Evolutionary conservation across 2,113 vertebrate genomes (phyloP).

Genomic region (Trochalopteron elliotii): DNA sequence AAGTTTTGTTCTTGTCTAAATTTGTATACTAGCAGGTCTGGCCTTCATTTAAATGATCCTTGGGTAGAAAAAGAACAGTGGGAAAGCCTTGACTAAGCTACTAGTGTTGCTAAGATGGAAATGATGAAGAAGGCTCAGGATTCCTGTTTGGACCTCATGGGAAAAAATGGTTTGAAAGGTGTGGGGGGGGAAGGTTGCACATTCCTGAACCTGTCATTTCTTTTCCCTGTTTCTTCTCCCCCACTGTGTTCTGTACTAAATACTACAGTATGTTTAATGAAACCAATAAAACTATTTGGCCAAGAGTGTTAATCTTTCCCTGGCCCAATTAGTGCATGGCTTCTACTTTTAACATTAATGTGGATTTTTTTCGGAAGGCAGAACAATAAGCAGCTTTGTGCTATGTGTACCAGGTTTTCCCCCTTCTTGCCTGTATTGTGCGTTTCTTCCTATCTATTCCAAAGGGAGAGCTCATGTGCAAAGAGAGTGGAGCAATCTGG

Average conservation of each 20-base stretch:
- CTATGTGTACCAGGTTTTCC: conserved; percentile 9
- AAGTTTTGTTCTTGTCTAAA: conserved; percentile 28
- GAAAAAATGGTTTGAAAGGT: conserved; percentile 24
- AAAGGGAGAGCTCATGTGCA: conserved; percentile 17
- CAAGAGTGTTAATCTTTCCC: conserved; percentile 33
- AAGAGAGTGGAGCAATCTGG: neutral
- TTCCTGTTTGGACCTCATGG: conserved; percentile 20
- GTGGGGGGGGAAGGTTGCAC: neutral
- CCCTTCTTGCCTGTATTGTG: conserved; percentile 16
- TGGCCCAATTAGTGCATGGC: conserved; percentile 35
- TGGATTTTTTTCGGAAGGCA: neutral
- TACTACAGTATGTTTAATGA: neutral
- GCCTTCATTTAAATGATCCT: conserved; percentile 61
- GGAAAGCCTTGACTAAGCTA: conserved; percentile 30
- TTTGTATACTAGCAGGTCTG: conserved; percentile 45
- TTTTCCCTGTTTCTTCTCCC: conserved; percentile 2
- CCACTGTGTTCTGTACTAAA: neutral
- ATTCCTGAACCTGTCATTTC: conserved; percentile 19
- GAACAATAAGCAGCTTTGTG: conserved; percentile 50
- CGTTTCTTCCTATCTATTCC: conserved; percentile 62
- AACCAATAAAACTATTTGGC: conserved; percentile 40
- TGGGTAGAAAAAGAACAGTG: neutral
- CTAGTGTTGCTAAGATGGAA: neutral
- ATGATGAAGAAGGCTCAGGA: conserved; percentile 21
- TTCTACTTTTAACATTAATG: neutral